A percentile compares a stretch with the other conserved stretches of the same genome.
These are phyloP conservation scores for Notarius lentiginosus DNA, from an alignment of 2,113 vertebrate species.

Conservation along the genomic window DNA sequence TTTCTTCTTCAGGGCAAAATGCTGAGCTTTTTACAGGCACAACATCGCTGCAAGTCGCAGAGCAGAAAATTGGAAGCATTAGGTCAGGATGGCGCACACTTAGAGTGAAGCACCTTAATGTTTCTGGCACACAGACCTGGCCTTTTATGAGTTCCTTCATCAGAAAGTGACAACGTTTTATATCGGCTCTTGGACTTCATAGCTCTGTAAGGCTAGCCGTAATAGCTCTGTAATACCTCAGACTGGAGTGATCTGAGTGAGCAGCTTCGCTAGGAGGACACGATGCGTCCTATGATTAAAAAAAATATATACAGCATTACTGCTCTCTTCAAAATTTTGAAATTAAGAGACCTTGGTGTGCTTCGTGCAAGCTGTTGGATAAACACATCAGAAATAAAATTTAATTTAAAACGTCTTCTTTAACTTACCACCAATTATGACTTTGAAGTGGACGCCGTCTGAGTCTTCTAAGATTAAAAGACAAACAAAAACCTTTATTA, in stretches of 20 bases:
- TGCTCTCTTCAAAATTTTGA: background rate
- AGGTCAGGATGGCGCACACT: conserved; percentile 30
- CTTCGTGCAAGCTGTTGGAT: background rate
- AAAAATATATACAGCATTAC: background rate
- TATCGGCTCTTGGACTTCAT: conserved; percentile 31
- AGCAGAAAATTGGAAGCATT: conserved; percentile 40
- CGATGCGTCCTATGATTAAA: conserved; percentile 1
- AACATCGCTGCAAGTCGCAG: conserved; percentile 23
- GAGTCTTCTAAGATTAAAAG: conserved; percentile 23
- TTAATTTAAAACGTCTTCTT: background rate
- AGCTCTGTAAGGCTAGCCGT: background rate
- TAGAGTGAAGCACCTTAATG: conserved; percentile 37
- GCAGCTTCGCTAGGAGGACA: background rate
- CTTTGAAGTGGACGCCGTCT: conserved; percentile 43
- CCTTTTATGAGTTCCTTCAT: conserved; percentile 46
- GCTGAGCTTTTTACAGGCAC: conserved; percentile 34
- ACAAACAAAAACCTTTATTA: background rate
- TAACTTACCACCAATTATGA: conserved; percentile 56
- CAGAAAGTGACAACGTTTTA: conserved; percentile 34
- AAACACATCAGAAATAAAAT: background rate
- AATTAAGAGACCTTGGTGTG: background rate
- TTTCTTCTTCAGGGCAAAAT: background rate
- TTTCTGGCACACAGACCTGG: conserved; percentile 36
- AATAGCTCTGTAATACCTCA: conserved; percentile 29
- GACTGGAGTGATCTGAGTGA: conserved; percentile 8